phyloP scores from a whole-genome alignment of 2,888 invertebrate genomes.

The Strigamia crassipes region DNA sequence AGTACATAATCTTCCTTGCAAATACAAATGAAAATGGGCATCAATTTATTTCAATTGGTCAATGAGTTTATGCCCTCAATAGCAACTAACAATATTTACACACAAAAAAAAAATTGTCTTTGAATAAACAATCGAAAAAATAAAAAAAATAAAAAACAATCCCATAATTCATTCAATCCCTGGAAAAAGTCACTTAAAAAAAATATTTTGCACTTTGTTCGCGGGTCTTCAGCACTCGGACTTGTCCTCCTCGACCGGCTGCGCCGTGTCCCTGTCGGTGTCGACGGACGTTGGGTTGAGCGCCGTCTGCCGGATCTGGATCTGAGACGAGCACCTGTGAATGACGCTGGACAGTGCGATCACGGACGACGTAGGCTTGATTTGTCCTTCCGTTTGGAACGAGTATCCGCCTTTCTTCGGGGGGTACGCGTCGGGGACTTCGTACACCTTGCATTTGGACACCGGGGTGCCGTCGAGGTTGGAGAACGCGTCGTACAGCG shows the following conservation, averaged over 20 bases:
- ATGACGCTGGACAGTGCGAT: constrained; percentile 81
- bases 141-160: neutral
- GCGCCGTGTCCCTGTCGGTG: constrained; percentile 88
- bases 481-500: constrained; percentile 87
- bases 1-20: no score
- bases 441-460: constrained; percentile 53
- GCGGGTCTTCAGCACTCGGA: constrained; percentile 53
- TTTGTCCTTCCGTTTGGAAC: neutral
- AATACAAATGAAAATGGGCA: no score
- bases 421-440: constrained; percentile 52
- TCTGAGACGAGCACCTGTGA: constrained; percentile 74
- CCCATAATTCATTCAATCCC: neutral
- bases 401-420: constrained; percentile 49
- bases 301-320: constrained; percentile 74
- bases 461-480: constrained; percentile 54
- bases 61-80: no score
- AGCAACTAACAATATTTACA: no score
- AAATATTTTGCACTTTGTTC: neutral
- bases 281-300: constrained; percentile 81
- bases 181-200: neutral
- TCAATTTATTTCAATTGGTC: no score
- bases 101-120: no score
- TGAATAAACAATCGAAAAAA: no score
- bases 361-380: constrained; percentile 71
- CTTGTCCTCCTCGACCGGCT: constrained; percentile 79